Percentiles rank a stretch among this genome's conserved stretches.
Evolutionary conservation across 1,140 invertebrate genomes (phyloP).

Genomic region (Zaprionus ghesquierei): DNA sequence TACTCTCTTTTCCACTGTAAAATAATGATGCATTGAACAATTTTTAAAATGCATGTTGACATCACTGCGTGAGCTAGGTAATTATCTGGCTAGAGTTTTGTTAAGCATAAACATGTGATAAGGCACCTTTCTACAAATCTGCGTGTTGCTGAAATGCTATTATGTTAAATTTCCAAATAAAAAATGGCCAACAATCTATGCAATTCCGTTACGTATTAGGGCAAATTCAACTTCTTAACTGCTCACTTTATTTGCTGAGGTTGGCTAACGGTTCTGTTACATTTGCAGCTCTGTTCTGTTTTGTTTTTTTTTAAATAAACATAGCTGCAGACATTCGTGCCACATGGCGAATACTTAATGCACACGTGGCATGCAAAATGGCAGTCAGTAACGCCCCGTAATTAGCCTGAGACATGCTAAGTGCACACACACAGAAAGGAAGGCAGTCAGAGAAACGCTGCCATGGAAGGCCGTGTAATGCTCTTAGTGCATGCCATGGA

Average conservation of each 20-base stretch:
- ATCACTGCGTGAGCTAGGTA: neutral
- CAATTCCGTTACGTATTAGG: constrained; percentile 14
- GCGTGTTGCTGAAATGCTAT: constrained; percentile 19
- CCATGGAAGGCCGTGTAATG: constrained; percentile 28
- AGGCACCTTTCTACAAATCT: constrained; percentile 8
- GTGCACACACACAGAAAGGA: constrained; percentile 33
- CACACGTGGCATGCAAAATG: constrained; percentile 68
- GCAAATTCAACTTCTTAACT: constrained; percentile 28
- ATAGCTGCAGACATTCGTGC: constrained; percentile 57
- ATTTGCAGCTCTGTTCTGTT: neutral
- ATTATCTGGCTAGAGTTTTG: constrained; percentile 12
- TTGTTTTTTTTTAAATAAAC: constrained; percentile 41
- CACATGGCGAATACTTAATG: constrained; percentile 60
- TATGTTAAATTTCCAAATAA: constrained; percentile 11
- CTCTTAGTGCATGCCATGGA: constrained; percentile 53
- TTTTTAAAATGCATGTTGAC: neutral
- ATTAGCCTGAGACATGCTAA: constrained; percentile 74
- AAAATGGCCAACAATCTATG: constrained; percentile 28
- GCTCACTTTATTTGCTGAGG: constrained; percentile 38
- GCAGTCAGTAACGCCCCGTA: constrained; percentile 73
- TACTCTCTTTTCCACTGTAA: no score
- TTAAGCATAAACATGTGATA: constrained; percentile 5
- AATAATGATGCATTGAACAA: neutral
- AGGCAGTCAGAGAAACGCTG: neutral
- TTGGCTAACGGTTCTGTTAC: neutral